Evolutionary conservation across 2,113 vertebrate genomes (phyloP).

Genomic region (Phyllopteryx taeniolatus): DNA sequence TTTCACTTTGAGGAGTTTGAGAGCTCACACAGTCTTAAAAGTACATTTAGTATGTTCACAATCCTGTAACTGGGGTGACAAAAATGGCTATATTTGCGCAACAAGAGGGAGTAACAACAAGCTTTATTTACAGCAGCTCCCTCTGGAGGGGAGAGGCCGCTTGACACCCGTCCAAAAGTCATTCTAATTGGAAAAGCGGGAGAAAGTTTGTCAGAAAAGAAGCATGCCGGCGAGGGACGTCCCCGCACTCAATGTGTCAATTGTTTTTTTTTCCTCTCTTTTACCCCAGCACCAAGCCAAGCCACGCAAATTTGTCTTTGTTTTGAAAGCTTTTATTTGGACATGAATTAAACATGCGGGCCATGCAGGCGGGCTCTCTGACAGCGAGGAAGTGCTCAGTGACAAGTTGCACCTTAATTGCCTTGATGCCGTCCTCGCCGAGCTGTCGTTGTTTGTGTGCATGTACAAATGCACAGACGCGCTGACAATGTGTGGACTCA

Average conservation of each 20-base stretch:
- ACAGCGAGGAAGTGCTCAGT: constrained; percentile 3
- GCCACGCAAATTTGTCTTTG: constrained; percentile 39
- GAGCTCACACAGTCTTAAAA: not conserved
- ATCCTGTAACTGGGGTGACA: not conserved
- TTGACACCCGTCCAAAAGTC: constrained; percentile 55
- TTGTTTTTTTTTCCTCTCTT: constrained; percentile 20
- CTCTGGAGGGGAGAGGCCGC: constrained; percentile 33
- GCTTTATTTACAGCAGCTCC: constrained; percentile 43
- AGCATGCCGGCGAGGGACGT: constrained; percentile 34
- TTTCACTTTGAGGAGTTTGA: not conserved
- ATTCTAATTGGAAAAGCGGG: constrained; percentile 60
- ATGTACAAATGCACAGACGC: not conserved
- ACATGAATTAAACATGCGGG: constrained; percentile 47
- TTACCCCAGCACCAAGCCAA: constrained; percentile 4
- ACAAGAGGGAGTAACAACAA: constrained; percentile 15
- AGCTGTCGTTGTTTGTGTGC: constrained; percentile 15
- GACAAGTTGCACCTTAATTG: constrained; percentile 35
- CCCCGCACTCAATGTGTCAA: constrained; percentile 61
- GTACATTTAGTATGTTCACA: not conserved
- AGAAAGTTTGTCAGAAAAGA: constrained; percentile 53
- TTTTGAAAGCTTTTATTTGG: constrained; percentile 53
- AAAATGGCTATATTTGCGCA: constrained; percentile 14
- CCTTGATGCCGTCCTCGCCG: constrained; percentile 11
- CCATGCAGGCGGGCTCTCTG: not conserved
- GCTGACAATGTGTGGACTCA: not conserved